Evolutionary conservation across 2,797 vertebrate species (phyloP).

Genomic region (Vultur gryphus): DNA sequence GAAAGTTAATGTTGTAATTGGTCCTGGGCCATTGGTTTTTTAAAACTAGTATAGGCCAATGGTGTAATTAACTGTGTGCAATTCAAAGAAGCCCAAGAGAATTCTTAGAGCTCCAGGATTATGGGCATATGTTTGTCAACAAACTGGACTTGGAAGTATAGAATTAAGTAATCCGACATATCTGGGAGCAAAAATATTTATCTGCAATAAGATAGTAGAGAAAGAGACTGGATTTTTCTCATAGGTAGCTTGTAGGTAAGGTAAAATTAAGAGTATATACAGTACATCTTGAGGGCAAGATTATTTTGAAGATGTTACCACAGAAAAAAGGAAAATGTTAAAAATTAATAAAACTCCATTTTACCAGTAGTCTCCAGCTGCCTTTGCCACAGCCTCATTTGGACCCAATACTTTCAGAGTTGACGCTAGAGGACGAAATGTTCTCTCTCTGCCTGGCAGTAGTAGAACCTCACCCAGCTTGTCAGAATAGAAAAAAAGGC

Average conservation of each 20-base stretch:
- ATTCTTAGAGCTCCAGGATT: background rate
- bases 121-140: background rate
- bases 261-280: background rate
- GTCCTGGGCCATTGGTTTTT: background rate
- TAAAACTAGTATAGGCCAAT: background rate
- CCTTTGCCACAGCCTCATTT: background rate
- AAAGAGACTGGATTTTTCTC: background rate
- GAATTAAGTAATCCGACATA: background rate
- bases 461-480: background rate
- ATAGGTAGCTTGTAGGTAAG: background rate
- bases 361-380: background rate
- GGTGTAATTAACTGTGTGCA: background rate
- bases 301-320: background rate
- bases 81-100: background rate
- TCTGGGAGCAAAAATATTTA: background rate
- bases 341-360: background rate
- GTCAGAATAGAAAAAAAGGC: background rate
- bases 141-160: background rate
- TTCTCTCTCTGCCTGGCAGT: background rate
- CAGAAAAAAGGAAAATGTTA: background rate
- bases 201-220: background rate
- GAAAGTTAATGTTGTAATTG: slow-evolving; percentile 11
- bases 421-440: background rate
- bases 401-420: background rate
- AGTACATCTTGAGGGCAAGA: background rate